phyloP scores from a whole-genome alignment of 2,797 vertebrate species.

The Acanthiza pusilla region DNA sequence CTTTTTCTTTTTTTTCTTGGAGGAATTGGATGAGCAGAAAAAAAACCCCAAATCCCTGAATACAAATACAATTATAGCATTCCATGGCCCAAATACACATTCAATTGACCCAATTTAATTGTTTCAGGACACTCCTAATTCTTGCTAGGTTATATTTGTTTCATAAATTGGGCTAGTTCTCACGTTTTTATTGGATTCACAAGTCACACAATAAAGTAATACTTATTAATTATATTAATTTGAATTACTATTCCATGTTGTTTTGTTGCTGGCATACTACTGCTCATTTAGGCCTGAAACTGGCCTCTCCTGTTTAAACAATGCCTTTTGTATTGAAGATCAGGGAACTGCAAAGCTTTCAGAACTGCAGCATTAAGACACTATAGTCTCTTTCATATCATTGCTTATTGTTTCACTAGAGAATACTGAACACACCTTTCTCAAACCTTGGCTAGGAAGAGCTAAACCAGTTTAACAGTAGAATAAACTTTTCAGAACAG shows the following conservation, averaged over 20 bases:
- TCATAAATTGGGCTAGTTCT: background rate
- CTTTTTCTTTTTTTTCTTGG: too few relatives aligned
- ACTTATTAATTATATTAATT: background rate
- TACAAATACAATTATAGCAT: background rate
- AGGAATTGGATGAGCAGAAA: background rate
- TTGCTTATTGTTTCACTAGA: background rate
- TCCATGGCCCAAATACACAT: accelerated
- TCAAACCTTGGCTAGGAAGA: background rate
- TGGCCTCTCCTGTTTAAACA: background rate
- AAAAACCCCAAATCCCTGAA: background rate
- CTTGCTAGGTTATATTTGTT: background rate
- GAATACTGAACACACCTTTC: background rate
- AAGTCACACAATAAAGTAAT: background rate
- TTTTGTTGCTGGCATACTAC: background rate
- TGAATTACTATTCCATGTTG: background rate
- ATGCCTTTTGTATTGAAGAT: background rate
- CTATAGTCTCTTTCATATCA: background rate
- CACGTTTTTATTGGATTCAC: background rate
- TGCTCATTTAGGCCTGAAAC: background rate
- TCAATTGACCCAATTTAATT: background rate
- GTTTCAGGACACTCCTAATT: background rate
- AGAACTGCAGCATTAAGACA: background rate
- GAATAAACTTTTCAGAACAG: background rate
- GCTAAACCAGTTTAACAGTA: background rate
- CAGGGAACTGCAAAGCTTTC: background rate